Percentiles rank a stretch among this genome's conserved stretches.
These are phyloP conservation scores for Cephalopterus ornatus DNA, from an alignment of 2,113 vertebrate genomes.

Conservation along the genomic window DNA sequence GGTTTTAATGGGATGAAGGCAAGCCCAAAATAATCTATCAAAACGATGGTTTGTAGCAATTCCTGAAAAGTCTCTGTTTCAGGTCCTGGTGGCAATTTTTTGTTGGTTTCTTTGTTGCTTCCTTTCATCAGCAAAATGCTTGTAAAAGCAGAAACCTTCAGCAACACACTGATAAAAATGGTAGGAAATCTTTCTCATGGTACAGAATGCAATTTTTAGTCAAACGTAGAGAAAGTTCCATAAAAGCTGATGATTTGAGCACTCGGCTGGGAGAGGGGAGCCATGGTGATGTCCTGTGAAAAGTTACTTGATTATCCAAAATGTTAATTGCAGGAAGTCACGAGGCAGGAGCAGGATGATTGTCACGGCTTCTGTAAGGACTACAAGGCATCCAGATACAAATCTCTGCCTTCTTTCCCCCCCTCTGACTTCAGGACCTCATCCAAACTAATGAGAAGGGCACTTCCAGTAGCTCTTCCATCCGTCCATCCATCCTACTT, in stretches of 20 bases:
- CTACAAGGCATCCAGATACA: not conserved
- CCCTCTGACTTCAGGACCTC: not conserved
- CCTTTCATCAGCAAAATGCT: not conserved
- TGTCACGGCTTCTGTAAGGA: not conserved
- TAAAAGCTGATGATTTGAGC: not conserved
- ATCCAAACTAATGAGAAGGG: not conserved
- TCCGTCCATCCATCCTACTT: not conserved
- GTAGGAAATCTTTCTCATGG: not conserved
- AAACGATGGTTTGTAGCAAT: not conserved
- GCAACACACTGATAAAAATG: not conserved
- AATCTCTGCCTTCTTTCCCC: not conserved
- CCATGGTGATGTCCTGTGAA: not conserved
- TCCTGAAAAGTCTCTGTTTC: not conserved
- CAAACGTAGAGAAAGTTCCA: not conserved
- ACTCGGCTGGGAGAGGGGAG: not conserved
- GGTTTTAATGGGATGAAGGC: not conserved
- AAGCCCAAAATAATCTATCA: not conserved
- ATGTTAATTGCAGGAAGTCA: not conserved
- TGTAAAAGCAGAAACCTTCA: not conserved
- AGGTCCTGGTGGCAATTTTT: not conserved
- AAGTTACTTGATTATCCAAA: not conserved
- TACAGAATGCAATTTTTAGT: not conserved
- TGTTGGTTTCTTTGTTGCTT: not conserved
- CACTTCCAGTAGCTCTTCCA: not conserved
- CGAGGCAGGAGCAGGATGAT: fast-evolving